Base-by-base conservation (phyloP, 2,797 vertebrate species). In the Leuciscus waleckii region DNA sequence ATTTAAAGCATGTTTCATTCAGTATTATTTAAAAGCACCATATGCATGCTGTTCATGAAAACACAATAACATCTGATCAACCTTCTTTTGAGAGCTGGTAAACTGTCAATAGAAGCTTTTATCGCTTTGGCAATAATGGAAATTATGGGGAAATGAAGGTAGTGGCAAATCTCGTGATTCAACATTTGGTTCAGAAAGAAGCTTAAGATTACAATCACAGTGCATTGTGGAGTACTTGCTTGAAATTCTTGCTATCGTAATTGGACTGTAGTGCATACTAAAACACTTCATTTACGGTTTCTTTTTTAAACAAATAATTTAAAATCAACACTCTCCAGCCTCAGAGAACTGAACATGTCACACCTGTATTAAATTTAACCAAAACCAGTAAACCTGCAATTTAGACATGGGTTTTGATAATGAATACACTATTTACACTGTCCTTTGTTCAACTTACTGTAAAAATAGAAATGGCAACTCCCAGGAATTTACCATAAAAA, bases 101-200 rank as follows among this genome's bases (percentile, higher is more conserved):
- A 84, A 41, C 35, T 61, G 26, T 43, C 65, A 32, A 16, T 21
- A 70, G 75, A 54, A 35, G 37, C n/a, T 70, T 73, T 69, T 58
- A 54, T 39, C 23, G 21, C 16, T 61, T 9, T 41, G 76, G 51
- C 83, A 70, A 49, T 11, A 46, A 70, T 71, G 76, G 51, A 85
- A 77, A 73, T 37, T 54, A 39, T 21, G 16, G 21, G 54, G 29
- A 71, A 73, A 80, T 46, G 4, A 84, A 43, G 23, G 23, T 7
- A 35, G 75, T 17, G 43, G 29, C 21, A 65, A 70, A 75, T 43
- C 56, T 39, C 11, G 54, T 71, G 76, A 79, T 71, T 39, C 29
- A 75, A 63, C 23, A 65, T 17, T 49, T 35, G 49, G 8, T 61
- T 29, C 8, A 71, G 46, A 79, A 79, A 85, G 77, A 79, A 43